A percentile compares a stretch with the other conserved stretches of the same genome.
Evolutionary conservation across 2,797 vertebrate genomes (phyloP).

Genomic region (Gobionotothen gibberifrons): DNA sequence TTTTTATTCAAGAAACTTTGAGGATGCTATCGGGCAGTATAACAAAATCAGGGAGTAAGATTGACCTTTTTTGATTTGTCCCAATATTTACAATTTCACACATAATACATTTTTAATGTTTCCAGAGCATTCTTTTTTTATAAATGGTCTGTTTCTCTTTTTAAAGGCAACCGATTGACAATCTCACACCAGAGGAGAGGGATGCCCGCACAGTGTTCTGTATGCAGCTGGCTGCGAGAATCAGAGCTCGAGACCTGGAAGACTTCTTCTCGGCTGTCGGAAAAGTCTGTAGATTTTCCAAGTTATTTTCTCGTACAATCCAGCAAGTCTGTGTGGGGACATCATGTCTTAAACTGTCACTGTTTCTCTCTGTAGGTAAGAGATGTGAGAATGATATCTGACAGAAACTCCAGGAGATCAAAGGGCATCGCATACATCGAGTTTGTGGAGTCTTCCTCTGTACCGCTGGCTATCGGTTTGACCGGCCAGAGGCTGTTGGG

Average conservation of each 20-base stretch:
- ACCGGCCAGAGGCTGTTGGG: slow-evolving; percentile 97
- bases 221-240: slow-evolving; percentile 98
- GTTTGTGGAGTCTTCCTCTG: slow-evolving; percentile 95
- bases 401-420: slow-evolving; percentile 96
- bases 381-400: slow-evolving; percentile 98
- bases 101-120: neutral
- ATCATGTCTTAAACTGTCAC: fast-evolving
- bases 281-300: slow-evolving; percentile 84
- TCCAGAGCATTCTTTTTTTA: neutral
- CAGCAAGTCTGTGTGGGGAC: neutral
- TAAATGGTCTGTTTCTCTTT: neutral
- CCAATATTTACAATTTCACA: neutral
- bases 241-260: slow-evolving; percentile 96
- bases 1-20: neutral
- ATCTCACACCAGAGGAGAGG: slow-evolving; percentile 95
- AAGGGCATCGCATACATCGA: slow-evolving; percentile 99
- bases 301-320: neutral
- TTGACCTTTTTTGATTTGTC: neutral
- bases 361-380: slow-evolving; percentile 86
- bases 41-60: neutral
- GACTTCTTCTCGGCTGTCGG: slow-evolving; percentile 99
- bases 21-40: neutral
- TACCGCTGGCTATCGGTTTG: slow-evolving; percentile 96
- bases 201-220: slow-evolving; percentile 99
- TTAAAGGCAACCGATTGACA: slow-evolving; percentile 95